phyloP scores from a whole-genome alignment of 2,113 vertebrate species.

The Heterotilapia buettikoferi region DNA sequence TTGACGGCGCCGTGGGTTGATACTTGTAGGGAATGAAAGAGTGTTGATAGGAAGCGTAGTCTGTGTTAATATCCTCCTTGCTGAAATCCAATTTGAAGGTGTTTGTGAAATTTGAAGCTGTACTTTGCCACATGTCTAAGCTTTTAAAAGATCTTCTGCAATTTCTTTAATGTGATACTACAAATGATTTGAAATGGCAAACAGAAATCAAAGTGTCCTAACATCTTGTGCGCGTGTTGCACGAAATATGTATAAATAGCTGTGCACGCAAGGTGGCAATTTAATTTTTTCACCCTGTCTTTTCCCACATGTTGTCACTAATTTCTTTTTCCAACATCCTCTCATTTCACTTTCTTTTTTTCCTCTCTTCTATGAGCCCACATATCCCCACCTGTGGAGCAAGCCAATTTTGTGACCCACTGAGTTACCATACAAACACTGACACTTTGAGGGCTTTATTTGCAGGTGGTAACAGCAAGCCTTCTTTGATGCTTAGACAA shows the following conservation, averaged over 20 bases:
- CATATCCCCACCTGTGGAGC: neutral
- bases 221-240: neutral
- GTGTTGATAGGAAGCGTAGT: neutral
- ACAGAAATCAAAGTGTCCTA: neutral
- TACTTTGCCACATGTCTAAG: neutral
- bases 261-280: neutral
- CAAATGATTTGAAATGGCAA: neutral
- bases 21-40: neutral
- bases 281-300: neutral
- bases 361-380: neutral
- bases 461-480: slow-evolving; percentile 26
- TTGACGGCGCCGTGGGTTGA: neutral
- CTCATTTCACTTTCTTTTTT: neutral
- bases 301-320: neutral
- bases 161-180: neutral
- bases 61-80: neutral
- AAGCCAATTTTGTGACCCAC: slow-evolving; percentile 32
- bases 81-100: slow-evolving; percentile 21
- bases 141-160: neutral
- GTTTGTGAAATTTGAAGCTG: neutral
- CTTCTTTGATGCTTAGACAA: slow-evolving; percentile 44
- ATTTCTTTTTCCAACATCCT: neutral
- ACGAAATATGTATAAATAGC: neutral
- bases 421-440: slow-evolving; percentile 42
- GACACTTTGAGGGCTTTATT: slow-evolving; percentile 33